A percentile compares a stretch with the other conserved stretches of the same genome.
These are phyloP conservation scores for Aphelinus certus DNA, from an alignment of 1,140 invertebrate species.

Conservation along the genomic window DNA sequence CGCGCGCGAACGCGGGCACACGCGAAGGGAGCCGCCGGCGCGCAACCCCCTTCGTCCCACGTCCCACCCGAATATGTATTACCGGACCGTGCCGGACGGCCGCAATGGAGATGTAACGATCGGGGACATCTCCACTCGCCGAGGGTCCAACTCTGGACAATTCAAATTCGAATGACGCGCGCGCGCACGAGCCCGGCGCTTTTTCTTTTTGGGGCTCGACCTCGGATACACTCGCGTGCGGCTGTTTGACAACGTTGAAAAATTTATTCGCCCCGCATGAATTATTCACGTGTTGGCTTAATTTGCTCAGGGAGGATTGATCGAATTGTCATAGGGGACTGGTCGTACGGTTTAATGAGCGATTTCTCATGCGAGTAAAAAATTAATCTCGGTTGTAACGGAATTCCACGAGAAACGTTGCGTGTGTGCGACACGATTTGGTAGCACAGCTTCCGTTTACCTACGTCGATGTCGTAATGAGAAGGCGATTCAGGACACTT, in stretches of 20 bases:
- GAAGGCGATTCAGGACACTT: too few species aligned
- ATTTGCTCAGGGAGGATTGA: constrained; percentile 28
- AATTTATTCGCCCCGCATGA: constrained; percentile 28
- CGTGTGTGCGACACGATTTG: too few species aligned
- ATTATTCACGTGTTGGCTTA: constrained; percentile 35
- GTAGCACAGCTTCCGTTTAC: too few species aligned
- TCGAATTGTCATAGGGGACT: constrained; percentile 8
- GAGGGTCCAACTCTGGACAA: neutral
- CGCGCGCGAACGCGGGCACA: constrained; percentile 13
- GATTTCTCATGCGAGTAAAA: too few species aligned
- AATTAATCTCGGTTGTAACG: too few species aligned
- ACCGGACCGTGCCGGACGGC: constrained; percentile 13
- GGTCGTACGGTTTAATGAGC: neutral
- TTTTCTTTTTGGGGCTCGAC: too few species aligned
- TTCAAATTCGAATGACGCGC: constrained; percentile 30
- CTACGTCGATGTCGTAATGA: too few species aligned
- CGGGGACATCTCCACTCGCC: constrained; percentile 33
- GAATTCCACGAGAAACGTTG: too few species aligned
- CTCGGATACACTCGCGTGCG: too few species aligned
- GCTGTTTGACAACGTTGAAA: constrained; percentile 6
- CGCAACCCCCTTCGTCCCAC: constrained; percentile 22
- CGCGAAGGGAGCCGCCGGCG: neutral
- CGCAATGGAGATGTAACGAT: constrained; percentile 52
- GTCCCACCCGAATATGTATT: constrained; percentile 19
- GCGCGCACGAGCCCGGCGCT: neutral